These are phyloP conservation scores for Scaptomyza cyrtandrae DNA, from an alignment of 2,888 invertebrate species.

Conservation along the genomic window DNA sequence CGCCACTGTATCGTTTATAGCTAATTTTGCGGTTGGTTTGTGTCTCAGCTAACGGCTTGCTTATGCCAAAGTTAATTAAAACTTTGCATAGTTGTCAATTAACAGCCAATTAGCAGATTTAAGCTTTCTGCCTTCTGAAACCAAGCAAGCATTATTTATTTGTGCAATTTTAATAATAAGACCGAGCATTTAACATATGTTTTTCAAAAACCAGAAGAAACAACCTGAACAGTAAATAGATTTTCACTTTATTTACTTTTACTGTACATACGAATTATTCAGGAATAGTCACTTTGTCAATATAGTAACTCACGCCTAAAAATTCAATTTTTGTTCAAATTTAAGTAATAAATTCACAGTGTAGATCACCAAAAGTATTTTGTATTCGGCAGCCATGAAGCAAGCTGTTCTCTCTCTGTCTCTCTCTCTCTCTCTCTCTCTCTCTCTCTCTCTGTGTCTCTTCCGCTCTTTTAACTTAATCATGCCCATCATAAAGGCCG, in stretches of 20 bases:
- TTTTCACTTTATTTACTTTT: too few species aligned
- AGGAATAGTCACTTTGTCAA: too few species aligned
- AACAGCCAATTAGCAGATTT: conserved; percentile 50
- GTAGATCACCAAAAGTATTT: not conserved
- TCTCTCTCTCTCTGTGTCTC: not conserved
- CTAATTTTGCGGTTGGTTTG: conserved; percentile 76
- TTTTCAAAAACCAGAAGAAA: too few species aligned
- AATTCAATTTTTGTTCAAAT: too few species aligned
- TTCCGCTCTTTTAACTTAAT: not conserved
- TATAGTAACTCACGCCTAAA: too few species aligned
- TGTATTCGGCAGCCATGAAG: not conserved
- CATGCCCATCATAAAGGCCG: conserved; percentile 5
- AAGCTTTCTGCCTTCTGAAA: conserved; percentile 34
- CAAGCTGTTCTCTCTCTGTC: not conserved
- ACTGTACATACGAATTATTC: too few species aligned
- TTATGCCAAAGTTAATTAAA: conserved; percentile 45
- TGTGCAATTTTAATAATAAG: too few species aligned
- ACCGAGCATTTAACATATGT: too few species aligned
- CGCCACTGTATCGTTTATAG: conserved; percentile 72
- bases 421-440: not conserved
- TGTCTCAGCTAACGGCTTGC: conserved; percentile 58
- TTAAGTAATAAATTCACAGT: too few species aligned
- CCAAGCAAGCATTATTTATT: too few species aligned
- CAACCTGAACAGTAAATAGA: too few species aligned
- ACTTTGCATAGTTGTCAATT: conserved; percentile 51